Conservation (phyloP, 1,140 invertebrate genomes). For the Conus ventricosus region DNA sequence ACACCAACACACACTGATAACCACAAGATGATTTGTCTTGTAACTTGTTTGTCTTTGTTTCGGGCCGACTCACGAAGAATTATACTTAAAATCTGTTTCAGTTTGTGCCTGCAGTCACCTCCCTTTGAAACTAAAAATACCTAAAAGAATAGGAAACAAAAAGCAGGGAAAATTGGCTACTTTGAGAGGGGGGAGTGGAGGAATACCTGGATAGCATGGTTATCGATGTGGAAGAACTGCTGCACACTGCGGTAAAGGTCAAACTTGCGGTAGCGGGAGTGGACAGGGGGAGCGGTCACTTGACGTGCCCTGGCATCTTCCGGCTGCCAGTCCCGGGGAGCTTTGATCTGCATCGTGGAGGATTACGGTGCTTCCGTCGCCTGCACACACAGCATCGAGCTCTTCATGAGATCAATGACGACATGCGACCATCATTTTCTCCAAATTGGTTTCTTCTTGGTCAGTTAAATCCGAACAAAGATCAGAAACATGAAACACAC, state of each 20-base stretch:
- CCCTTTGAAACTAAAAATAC: too few species aligned
- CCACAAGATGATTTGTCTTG: too few species aligned
- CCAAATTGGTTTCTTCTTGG: neutral
- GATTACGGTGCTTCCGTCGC: constrained; percentile 18
- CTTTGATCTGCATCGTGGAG: constrained; percentile 60
- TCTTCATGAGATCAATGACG: neutral
- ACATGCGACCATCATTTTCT: neutral
- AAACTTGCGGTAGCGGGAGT: constrained; percentile 70
- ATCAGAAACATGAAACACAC: too few species aligned
- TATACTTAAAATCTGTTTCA: too few species aligned
- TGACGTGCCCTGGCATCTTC: constrained; percentile 55
- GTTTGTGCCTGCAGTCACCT: too few species aligned
- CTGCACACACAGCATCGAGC: neutral
- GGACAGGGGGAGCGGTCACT: constrained; percentile 56
- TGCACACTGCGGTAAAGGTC: constrained; percentile 68
- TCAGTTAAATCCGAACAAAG: too few species aligned
- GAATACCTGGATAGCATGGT: constrained; percentile 71
- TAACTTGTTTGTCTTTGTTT: too few species aligned
- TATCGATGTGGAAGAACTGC: constrained; percentile 71
- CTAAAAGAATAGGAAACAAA: too few species aligned
- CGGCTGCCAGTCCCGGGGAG: constrained; percentile 62
- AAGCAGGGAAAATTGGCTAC: too few species aligned
- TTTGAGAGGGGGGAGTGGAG: too few species aligned
- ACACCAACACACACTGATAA: too few species aligned
- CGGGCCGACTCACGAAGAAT: too few species aligned